Evolutionary conservation across 1,140 invertebrate genomes (phyloP).

Genomic region (Paralvinella palmiformis): DNA sequence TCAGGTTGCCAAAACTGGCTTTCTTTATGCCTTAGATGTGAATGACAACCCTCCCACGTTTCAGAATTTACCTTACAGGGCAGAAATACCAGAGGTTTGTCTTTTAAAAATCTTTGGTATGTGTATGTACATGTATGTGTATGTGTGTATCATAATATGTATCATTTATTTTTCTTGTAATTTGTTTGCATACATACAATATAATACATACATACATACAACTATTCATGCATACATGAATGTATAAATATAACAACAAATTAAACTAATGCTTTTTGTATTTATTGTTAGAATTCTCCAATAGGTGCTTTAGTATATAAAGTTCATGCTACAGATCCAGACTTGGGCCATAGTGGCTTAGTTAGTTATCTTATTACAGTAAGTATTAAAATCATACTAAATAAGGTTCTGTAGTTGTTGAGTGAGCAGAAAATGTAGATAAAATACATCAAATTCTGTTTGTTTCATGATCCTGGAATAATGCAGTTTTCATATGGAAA

Average conservation of each 20-base stretch:
- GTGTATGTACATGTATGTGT: neutral
- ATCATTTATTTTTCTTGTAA: neutral
- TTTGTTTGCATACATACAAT: neutral
- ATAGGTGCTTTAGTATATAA: conserved; percentile 8
- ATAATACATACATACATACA: neutral
- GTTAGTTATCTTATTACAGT: conserved; percentile 11
- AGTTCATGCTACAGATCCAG: conserved; percentile 10
- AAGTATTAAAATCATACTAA: neutral
- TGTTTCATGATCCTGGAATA: too few species aligned
- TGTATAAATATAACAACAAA: neutral
- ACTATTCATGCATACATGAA: neutral
- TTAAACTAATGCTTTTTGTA: neutral
- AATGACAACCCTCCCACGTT: conserved; percentile 24
- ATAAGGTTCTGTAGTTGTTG: neutral
- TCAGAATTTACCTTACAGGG: conserved; percentile 22
- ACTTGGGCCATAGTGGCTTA: neutral
- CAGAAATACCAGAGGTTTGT: conserved; percentile 52
- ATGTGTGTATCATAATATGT: neutral
- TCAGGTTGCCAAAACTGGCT: neutral
- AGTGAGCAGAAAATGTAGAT: neutral
- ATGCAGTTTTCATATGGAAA: neutral
- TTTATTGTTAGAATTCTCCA: conserved; percentile 10
- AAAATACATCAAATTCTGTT: neutral
- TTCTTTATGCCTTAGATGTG: conserved; percentile 16
- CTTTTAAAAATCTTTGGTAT: neutral